Percentiles rank a stretch among this genome's conserved stretches.
phyloP scores from a whole-genome alignment of 2,797 vertebrate species.

The Crossoptilon crossoptilon region DNA sequence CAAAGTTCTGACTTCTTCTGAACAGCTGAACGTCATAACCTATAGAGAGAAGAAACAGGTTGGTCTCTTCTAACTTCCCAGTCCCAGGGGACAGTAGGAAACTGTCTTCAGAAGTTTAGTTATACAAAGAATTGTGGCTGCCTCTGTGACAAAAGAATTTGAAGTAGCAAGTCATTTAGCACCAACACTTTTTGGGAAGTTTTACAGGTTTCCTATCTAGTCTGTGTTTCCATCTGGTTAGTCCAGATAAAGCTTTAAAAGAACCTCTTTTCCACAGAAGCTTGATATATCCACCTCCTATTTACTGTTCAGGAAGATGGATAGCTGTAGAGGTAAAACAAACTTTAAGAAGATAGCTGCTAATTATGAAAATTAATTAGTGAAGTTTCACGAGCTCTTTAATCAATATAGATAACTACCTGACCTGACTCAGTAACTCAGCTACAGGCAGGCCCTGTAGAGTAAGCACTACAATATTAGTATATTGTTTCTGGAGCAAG shows the following conservation, averaged over 20 bases:
- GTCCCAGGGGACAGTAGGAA: neutral
- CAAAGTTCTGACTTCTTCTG: neutral
- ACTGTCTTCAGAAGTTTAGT: neutral
- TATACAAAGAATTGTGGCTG: neutral
- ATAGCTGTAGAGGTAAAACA: conserved; percentile 55
- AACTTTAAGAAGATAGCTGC: conserved; percentile 38
- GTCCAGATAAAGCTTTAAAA: conserved; percentile 78
- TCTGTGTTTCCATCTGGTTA: conserved; percentile 71
- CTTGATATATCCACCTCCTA: conserved; percentile 42
- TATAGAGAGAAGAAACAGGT: accelerated
- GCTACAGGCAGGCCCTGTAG: neutral
- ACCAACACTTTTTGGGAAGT: conserved; percentile 9
- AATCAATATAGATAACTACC: conserved; percentile 18
- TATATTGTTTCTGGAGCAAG: neutral
- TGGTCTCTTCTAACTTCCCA: neutral
- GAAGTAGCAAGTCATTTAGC: conserved; percentile 57
- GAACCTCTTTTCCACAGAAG: conserved; percentile 57
- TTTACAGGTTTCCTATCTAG: conserved; percentile 64
- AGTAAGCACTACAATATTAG: neutral
- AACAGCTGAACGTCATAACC: neutral
- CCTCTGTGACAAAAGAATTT: neutral
- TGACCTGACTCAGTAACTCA: conserved; percentile 37
- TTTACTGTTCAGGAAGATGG: conserved; percentile 53
- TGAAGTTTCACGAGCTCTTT: neutral
- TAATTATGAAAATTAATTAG: conserved; percentile 70